phyloP scores from a whole-genome alignment of 1,140 invertebrate species.

The Spodoptera litura region DNA sequence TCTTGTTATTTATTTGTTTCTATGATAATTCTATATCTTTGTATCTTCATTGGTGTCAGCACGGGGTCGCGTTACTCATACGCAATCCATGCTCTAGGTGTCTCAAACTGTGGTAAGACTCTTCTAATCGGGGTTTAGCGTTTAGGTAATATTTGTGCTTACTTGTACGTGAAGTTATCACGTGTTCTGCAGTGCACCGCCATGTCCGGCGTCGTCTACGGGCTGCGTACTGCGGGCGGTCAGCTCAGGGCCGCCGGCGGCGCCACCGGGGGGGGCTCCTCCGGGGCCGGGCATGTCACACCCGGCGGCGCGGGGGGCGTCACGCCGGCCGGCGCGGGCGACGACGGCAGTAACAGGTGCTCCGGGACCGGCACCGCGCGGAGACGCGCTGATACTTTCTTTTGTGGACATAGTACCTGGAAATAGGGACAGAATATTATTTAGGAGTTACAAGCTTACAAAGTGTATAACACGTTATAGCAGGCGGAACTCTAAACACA shows the following conservation, averaged over 20 bases:
- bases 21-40: too few relatives aligned
- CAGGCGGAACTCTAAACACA: too few relatives aligned
- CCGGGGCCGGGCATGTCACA: conserved; percentile 31
- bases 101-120: too few relatives aligned
- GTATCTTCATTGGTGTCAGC: too few relatives aligned
- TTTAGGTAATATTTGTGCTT: not conserved
- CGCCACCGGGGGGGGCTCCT: not conserved
- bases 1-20: too few relatives aligned
- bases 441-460: too few relatives aligned
- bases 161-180: not conserved
- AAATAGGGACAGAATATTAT: not conserved
- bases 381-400: conserved; percentile 91
- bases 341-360: conserved; percentile 88
- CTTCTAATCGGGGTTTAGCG: too few relatives aligned
- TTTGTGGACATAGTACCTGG: conserved; percentile 86
- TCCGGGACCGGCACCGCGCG: conserved; percentile 91
- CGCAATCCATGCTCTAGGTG: too few relatives aligned
- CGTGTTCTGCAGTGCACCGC: not conserved
- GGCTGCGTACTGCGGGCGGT: not conserved
- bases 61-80: too few relatives aligned
- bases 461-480: too few relatives aligned
- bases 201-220: not conserved
- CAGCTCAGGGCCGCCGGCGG: conserved; percentile 14
- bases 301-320: conserved; percentile 50
- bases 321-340: conserved; percentile 78